A percentile compares a stretch with the other conserved stretches of the same genome.
These are phyloP conservation scores for Varanus komodoensis DNA, from an alignment of 2,113 vertebrate species.

Conservation along the genomic window DNA sequence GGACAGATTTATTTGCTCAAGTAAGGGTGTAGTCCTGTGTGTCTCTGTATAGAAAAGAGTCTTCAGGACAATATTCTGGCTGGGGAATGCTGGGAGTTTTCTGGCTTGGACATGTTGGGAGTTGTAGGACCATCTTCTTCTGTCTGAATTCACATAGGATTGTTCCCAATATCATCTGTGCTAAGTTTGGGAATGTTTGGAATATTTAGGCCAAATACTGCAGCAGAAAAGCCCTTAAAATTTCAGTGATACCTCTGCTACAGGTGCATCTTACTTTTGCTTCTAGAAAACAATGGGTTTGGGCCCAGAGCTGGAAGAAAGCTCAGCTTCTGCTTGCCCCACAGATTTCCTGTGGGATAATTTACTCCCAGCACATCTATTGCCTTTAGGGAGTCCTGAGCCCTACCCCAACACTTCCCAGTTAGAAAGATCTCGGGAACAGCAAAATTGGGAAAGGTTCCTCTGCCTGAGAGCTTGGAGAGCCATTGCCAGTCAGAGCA, in stretches of 20 bases:
- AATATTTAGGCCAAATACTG: not conserved
- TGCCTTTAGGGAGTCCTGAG: not conserved
- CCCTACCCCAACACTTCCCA: too few relatives aligned
- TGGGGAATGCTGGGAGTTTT: too few relatives aligned
- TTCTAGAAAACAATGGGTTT: accelerated
- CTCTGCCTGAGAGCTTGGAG: not conserved
- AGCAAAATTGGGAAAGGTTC: not conserved
- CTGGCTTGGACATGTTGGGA: too few relatives aligned
- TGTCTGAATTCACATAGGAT: too few relatives aligned
- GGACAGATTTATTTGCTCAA: not conserved
- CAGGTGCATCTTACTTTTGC: not conserved
- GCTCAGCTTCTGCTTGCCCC: conserved; percentile 24
- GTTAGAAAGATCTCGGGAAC: not conserved
- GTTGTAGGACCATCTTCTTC: too few relatives aligned
- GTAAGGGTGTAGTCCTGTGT: too few relatives aligned
- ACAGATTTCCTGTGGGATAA: conserved; percentile 43
- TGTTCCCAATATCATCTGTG: too few relatives aligned
- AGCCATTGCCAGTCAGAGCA: not conserved
- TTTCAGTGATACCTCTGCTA: not conserved
- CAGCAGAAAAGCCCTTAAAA: not conserved
- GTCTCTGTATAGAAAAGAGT: too few relatives aligned
- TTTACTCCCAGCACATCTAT: not conserved
- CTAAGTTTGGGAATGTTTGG: not conserved
- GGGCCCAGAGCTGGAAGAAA: not conserved
- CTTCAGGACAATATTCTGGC: too few relatives aligned